Evolutionary conservation across 2,797 vertebrate species (phyloP).

Genomic region (Pempheris klunzingeri): DNA sequence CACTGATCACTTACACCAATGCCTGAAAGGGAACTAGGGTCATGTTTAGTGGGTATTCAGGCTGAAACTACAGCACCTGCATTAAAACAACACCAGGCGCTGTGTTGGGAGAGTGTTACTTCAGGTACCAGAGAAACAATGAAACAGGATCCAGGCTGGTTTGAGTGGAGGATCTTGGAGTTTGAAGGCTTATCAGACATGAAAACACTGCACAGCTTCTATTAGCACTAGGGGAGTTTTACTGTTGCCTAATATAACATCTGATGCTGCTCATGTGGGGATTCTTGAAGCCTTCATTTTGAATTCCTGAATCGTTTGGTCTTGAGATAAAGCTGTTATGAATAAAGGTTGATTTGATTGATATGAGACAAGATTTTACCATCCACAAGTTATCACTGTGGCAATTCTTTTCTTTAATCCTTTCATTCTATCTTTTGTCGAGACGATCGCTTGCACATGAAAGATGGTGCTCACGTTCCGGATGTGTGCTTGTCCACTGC

Average conservation of each 20-base stretch:
- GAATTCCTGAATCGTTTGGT: too few relatives aligned
- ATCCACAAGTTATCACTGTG: background rate
- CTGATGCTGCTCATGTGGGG: too few relatives aligned
- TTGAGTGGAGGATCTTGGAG: background rate
- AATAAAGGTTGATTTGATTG: too few relatives aligned
- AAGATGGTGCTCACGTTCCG: background rate
- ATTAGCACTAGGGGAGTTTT: too few relatives aligned
- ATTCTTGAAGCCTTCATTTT: too few relatives aligned
- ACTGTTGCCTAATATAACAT: too few relatives aligned
- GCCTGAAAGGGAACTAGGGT: background rate
- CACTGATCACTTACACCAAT: background rate
- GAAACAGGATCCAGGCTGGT: background rate
- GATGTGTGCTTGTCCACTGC: too few relatives aligned
- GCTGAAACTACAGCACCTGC: background rate
- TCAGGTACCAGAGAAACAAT: background rate
- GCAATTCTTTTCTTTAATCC: too few relatives aligned
- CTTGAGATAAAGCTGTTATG: too few relatives aligned
- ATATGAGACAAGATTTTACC: background rate
- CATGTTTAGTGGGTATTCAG: background rate
- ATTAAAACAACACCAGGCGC: background rate
- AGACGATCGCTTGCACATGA: background rate
- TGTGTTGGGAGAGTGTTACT: background rate
- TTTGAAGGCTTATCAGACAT: background rate
- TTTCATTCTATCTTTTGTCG: background rate
- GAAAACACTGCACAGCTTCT: background rate